Evolutionary conservation across 2,113 vertebrate genomes (phyloP), one percentile per base, ranked within the genome.

Genomic region (Lethenteron reissneri): DNA sequence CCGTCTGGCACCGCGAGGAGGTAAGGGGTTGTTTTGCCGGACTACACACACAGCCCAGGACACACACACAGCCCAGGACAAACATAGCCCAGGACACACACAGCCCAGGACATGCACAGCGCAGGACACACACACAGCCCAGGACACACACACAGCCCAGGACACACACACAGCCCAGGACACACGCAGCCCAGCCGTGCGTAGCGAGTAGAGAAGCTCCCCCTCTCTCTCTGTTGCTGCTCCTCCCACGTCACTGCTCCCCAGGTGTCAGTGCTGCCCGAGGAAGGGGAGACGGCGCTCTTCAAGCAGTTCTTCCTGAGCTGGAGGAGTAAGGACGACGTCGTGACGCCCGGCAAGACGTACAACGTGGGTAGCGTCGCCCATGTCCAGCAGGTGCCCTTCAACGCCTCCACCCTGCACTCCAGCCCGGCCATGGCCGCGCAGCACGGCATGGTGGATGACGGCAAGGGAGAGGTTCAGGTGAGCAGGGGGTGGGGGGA

Each of bases 231-330:
- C 41, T 41, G 41, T 41, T 7, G 5, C 41, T 41, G 41, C 41
- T 41, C 41, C 41, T 41, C 41, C 41, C 41, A 1, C 15, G 8
- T 72, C 57, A 10, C 8, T 73, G 9, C 59, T 71, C 1, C 70
- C 71, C 78, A 85, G 83, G 71, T 84, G 71, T 75, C 79, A 57
- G 12, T 85, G 1, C 11, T 85, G 56, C 78, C 83, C 10, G 78
- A 77, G 13, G 79, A 79, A 21, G 75, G 73, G 1, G 84, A 85
- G 78, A 78, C 75, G 57, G n/a, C 79, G 17, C 58, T 84, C 13
- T 85, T 85, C 60, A 84, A 83, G 74, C 79, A 83, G 72, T 85
- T 83, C 79, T 85, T 85, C 71, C 75, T 71, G n/a, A 76, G 81
- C 74, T 85, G 83, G 83, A 71, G 77, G 74, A 81, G 81, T 75